Conservation (phyloP, 2,113 vertebrate species). For the Eidolon helvum region DNA sequence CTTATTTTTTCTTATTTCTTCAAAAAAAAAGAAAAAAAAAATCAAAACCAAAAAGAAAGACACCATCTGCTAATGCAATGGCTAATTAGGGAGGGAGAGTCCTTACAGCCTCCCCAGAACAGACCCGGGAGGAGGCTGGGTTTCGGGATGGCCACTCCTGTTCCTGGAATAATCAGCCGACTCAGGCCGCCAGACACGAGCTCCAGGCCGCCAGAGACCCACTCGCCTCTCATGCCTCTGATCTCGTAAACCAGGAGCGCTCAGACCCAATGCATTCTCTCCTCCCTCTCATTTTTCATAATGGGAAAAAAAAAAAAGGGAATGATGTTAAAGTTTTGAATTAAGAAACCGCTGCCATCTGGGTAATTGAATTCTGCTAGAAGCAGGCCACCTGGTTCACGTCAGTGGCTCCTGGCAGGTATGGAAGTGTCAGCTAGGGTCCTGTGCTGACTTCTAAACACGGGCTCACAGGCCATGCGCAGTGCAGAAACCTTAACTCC, state of each 20-base stretch:
- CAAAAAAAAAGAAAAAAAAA: neutral
- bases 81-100: neutral
- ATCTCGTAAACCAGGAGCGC: constrained; percentile 49
- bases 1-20: constrained; percentile 23
- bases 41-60: neutral
- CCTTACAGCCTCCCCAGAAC: neutral
- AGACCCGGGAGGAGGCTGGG: neutral
- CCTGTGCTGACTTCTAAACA: constrained; percentile 23
- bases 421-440: constrained; percentile 33
- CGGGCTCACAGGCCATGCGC: neutral
- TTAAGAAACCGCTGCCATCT: constrained; percentile 69
- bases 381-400: constrained; percentile 67
- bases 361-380: constrained; percentile 65
- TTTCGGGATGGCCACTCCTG: neutral
- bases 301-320: neutral
- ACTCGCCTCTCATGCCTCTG: neutral
- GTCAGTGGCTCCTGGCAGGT: constrained; percentile 47
- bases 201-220: neutral
- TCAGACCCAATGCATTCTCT: neutral
- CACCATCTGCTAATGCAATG: constrained; percentile 24
- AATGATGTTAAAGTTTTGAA: constrained; percentile 43
- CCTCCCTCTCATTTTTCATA: constrained; percentile 50
- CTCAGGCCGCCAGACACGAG: neutral
- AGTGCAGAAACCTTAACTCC: neutral
- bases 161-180: neutral